Percentiles rank a stretch among this genome's conserved stretches.
Conservation (phyloP, 2,797 vertebrate genomes). For the Epinephelus malabaricus region DNA sequence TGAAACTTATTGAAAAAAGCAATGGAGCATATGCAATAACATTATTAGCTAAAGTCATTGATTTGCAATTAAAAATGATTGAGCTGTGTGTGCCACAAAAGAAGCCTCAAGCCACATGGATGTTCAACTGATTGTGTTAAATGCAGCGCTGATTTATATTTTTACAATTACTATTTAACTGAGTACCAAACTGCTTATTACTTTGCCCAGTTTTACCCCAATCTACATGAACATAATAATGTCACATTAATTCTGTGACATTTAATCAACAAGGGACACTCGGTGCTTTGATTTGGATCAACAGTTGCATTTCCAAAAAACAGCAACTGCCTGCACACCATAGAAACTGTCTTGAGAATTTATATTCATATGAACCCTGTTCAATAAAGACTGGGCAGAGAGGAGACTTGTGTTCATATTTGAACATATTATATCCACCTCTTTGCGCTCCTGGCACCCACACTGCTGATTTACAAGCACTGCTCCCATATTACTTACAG, state of each 20-base stretch:
- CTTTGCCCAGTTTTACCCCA: conserved; percentile 57
- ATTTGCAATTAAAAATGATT: conserved; percentile 57
- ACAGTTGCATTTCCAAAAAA: conserved; percentile 66
- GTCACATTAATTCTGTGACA: conserved; percentile 83
- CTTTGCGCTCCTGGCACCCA: conserved; percentile 31
- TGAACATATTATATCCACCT: conserved; percentile 34
- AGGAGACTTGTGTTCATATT: conserved; percentile 40
- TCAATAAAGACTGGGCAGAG: conserved; percentile 17
- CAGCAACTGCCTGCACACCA: conserved; percentile 24
- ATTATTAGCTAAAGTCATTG: conserved; percentile 45
- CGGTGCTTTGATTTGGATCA: conserved; percentile 76
- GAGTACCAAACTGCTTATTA: conserved; percentile 57
- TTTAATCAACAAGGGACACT: conserved; percentile 84
- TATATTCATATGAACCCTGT: conserved; percentile 51
- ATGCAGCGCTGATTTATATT: conserved; percentile 70
- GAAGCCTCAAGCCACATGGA: conserved; percentile 40
- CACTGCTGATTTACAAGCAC: conserved; percentile 37
- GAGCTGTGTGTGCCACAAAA: conserved; percentile 25
- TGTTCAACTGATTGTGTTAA: conserved; percentile 72
- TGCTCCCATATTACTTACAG: conserved; percentile 18
- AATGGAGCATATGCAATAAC: background rate
- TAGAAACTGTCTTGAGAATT: conserved; percentile 29
- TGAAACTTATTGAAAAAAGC: conserved; percentile 12
- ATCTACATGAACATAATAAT: conserved; percentile 80
- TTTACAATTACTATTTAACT: conserved; percentile 66